Evolutionary conservation across 2,888 invertebrate species (phyloP).

Genomic region (Disparrhopalites patrizii): DNA sequence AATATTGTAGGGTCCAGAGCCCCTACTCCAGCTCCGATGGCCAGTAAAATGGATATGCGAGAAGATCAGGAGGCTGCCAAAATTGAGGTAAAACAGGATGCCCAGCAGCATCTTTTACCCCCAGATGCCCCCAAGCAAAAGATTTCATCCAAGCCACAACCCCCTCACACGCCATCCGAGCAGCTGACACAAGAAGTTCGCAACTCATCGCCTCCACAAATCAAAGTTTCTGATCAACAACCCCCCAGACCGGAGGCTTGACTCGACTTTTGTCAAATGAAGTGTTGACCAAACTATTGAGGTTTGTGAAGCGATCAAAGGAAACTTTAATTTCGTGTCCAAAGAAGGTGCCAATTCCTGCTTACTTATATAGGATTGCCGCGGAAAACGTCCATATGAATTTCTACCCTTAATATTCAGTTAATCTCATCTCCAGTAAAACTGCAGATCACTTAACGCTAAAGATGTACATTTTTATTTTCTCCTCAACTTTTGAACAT

Average conservation of each 20-base stretch:
- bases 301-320: no score
- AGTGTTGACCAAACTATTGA: background rate
- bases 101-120: background rate
- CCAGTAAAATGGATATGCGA: slow-evolving; percentile 30
- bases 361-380: no score
- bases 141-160: background rate
- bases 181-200: background rate
- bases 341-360: no score
- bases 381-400: no score
- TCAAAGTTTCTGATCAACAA: background rate
- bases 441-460: no score
- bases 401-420: no score
- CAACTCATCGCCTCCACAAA: background rate
- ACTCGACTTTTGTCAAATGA: background rate
- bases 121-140: background rate
- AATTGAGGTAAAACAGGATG: background rate
- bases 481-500: no score
- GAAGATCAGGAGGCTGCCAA: slow-evolving; percentile 55
- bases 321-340: no score
- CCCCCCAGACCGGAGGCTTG: background rate
- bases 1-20: slow-evolving; percentile 52
- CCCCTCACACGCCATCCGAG: background rate
- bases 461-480: no score
- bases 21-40: slow-evolving; percentile 18
- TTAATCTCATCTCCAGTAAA: no score